phyloP scores from a whole-genome alignment of 23 tunicate genomes.

The Halocynthia roretzi region DNA sequence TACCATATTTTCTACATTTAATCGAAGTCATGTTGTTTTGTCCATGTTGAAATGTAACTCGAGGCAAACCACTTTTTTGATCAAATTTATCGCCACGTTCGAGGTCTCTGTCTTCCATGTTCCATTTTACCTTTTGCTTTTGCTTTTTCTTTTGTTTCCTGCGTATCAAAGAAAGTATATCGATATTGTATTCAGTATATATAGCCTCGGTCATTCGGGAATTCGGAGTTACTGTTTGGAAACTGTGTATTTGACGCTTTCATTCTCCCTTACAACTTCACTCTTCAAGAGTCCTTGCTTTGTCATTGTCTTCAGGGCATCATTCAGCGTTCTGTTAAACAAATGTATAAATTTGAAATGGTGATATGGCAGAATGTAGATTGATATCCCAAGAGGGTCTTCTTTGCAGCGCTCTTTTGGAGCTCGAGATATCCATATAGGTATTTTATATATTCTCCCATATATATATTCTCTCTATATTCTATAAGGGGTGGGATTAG shows the following conservation, averaged over 20 bases:
- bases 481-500: too few relatives aligned
- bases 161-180: background rate
- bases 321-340: constrained; percentile 10
- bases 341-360: too few relatives aligned
- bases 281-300: constrained; percentile 19
- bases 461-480: too few relatives aligned
- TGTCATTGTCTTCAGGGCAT: constrained; percentile 10
- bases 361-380: too few relatives aligned
- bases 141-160: constrained; percentile 4
- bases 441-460: too few relatives aligned
- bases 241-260: background rate
- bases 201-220: too few relatives aligned
- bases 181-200: background rate
- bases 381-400: too few relatives aligned
- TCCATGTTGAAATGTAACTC: constrained; percentile 24
- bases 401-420: too few relatives aligned
- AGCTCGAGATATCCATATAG: too few relatives aligned
- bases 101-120: background rate
- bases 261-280: background rate
- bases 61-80: background rate
- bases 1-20: constrained; percentile 17
- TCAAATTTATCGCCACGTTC: background rate
- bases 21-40: constrained; percentile 16
- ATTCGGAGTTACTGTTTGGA: background rate
- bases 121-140: background rate